These are phyloP conservation scores for Microplitis demolitor DNA, from an alignment of 1,140 invertebrate genomes.

Conservation along the genomic window DNA sequence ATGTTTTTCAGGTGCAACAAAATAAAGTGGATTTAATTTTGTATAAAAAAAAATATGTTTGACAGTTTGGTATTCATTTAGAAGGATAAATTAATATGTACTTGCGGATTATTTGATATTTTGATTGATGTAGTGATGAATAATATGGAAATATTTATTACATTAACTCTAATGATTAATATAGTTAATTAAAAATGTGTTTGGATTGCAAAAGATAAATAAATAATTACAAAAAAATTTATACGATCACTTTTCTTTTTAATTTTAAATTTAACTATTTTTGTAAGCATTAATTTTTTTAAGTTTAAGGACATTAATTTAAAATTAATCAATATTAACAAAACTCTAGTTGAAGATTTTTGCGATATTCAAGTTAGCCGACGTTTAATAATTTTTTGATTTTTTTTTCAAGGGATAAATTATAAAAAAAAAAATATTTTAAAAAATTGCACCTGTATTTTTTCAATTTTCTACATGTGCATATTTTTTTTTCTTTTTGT, in stretches of 20 bases:
- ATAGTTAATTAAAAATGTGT: slow-evolving; percentile 29
- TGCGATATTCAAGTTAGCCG: no score
- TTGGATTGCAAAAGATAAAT: slow-evolving; percentile 50
- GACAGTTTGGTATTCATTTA: no score
- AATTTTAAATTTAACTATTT: background rate
- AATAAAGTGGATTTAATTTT: background rate
- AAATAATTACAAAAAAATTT: slow-evolving; percentile 35
- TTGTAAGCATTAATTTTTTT: background rate
- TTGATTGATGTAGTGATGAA: background rate
- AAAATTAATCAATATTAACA: no score
- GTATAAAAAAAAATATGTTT: background rate
- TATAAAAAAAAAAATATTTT: no score
- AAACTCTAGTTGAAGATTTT: no score
- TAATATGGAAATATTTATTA: background rate
- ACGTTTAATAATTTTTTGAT: no score
- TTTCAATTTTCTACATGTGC: no score
- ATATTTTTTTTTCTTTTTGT: no score
- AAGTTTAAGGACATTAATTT: background rate
- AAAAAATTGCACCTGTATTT: no score
- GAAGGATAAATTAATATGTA: no score
- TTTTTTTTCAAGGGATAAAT: no score
- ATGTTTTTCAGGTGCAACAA: background rate
- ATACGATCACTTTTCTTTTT: slow-evolving; percentile 9
- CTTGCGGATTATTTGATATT: background rate
- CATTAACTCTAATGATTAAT: background rate